These are phyloP conservation scores for Pangasius krempfi DNA, from an alignment of 2,797 vertebrate species.

Conservation along the genomic window DNA sequence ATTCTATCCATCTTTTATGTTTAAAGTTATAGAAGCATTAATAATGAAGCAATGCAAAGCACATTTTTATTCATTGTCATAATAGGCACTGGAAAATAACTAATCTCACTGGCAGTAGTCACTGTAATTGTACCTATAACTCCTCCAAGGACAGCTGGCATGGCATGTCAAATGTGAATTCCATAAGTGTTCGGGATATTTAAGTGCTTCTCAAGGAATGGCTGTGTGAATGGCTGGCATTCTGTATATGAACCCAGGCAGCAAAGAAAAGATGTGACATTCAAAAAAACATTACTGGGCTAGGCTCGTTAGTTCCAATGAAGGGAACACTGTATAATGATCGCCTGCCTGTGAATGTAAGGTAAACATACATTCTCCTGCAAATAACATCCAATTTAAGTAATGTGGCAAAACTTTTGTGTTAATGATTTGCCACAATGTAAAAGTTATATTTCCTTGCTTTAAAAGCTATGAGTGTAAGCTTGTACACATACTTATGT, in stretches of 20 bases:
- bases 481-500: not conserved
- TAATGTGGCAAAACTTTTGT: not conserved
- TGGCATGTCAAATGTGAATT: constrained; percentile 89
- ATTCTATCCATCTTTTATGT: not conserved
- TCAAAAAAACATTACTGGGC: too few species aligned
- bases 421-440: not conserved
- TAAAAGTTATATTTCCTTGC: not conserved
- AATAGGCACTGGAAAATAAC: constrained; percentile 67
- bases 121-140: constrained; percentile 85
- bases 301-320: too few species aligned
- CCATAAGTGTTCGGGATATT: constrained; percentile 93
- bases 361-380: not conserved
- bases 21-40: not conserved
- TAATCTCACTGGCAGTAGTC: constrained; percentile 71
- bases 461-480: not conserved
- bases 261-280: not conserved
- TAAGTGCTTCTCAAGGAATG: constrained; percentile 83
- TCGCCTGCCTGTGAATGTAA: not conserved
- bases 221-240: constrained; percentile 82
- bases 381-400: not conserved
- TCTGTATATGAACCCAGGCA: constrained; percentile 94
- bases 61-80: not conserved
- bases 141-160: constrained; percentile 89
- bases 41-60: not conserved
- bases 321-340: not conserved